These are phyloP conservation scores for Aplysia californica DNA, from an alignment of 1,140 invertebrate species.

Conservation along the genomic window DNA sequence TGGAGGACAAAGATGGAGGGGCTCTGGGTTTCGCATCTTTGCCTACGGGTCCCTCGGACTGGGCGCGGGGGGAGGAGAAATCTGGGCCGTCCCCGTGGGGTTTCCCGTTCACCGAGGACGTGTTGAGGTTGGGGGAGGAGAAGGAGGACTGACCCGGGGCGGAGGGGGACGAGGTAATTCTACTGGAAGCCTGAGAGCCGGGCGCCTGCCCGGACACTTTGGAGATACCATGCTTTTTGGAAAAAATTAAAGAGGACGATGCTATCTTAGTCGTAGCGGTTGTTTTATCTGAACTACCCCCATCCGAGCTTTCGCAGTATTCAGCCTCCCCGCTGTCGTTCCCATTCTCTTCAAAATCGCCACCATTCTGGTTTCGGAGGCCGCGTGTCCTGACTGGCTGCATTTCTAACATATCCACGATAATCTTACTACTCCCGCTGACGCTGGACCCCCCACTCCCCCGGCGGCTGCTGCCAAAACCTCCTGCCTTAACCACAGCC, in stretches of 20 bases:
- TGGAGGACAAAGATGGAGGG: background rate
- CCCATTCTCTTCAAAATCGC: background rate
- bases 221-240: background rate
- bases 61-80: background rate
- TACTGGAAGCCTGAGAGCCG: background rate
- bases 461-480: background rate
- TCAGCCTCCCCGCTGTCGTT: background rate
- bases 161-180: background rate
- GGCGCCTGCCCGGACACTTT: background rate
- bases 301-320: background rate
- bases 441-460: too few relatives aligned
- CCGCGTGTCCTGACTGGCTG: too few relatives aligned
- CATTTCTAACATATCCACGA: too few relatives aligned
- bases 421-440: too few relatives aligned
- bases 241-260: background rate
- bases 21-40: background rate
- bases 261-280: background rate
- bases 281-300: background rate
- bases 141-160: background rate
- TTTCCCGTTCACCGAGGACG: background rate
- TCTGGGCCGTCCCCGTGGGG: background rate
- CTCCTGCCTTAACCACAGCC: background rate
- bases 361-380: too few relatives aligned
- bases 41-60: conserved; percentile 17
- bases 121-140: background rate